Evolutionary conservation across 2,113 vertebrate genomes (phyloP).

Genomic region (Etheostoma cragini): DNA sequence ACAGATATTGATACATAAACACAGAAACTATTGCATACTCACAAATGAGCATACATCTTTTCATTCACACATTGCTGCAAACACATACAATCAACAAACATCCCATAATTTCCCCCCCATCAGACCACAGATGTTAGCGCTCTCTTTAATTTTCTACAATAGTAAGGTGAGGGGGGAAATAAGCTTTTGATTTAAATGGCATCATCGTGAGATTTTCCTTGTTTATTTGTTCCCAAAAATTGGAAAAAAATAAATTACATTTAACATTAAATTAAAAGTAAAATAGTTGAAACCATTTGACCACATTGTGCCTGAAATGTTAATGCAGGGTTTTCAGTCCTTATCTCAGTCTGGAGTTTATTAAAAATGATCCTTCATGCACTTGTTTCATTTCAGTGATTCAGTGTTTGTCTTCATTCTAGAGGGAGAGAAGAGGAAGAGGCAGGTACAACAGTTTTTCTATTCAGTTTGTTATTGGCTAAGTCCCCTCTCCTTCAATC

Average conservation of each 20-base stretch:
- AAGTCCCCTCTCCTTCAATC: constrained; percentile 50
- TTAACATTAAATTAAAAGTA: constrained; percentile 83
- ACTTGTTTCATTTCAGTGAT: constrained; percentile 64
- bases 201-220: constrained; percentile 69
- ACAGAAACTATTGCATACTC: constrained; percentile 59
- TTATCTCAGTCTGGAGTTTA: constrained; percentile 58
- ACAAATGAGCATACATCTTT: constrained; percentile 62
- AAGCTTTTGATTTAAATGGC: constrained; percentile 78
- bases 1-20: constrained; percentile 61
- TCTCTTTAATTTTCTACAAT: constrained; percentile 57
- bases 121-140: constrained; percentile 51
- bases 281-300: constrained; percentile 73
- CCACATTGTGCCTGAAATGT: constrained; percentile 77
- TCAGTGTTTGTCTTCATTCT: constrained; percentile 65
- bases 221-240: constrained; percentile 78
- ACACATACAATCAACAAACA: constrained; percentile 40
- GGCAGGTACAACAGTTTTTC: constrained; percentile 65
- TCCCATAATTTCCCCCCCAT: constrained; percentile 32
- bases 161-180: constrained; percentile 35
- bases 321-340: constrained; percentile 69
- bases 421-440: constrained; percentile 57
- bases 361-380: constrained; percentile 76
- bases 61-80: constrained; percentile 36
- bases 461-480: constrained; percentile 82
- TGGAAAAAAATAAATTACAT: constrained; percentile 81